Conservation (phyloP, 2,888 invertebrate genomes). For the Cryptocephalus moraei region DNA sequence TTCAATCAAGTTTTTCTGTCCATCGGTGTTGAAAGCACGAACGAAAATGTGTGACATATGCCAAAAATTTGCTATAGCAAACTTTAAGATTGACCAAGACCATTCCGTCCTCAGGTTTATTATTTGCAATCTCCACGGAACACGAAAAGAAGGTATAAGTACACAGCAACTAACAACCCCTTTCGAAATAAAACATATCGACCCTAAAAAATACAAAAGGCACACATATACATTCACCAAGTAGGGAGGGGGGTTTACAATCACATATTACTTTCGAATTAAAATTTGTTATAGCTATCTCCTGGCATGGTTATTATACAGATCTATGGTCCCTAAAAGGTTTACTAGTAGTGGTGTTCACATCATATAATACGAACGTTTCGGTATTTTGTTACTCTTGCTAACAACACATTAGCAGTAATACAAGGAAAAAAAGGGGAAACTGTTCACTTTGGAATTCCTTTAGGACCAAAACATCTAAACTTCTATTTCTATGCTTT, state of each 20-base stretch:
- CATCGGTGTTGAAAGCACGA: too few species aligned
- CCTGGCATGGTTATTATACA: background rate
- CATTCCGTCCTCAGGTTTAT: too few species aligned
- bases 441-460: background rate
- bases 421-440: slow-evolving; percentile 4
- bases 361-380: background rate
- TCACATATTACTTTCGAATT: slow-evolving; percentile 2
- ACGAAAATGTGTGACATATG: background rate
- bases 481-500: background rate
- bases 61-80: slow-evolving; percentile 4
- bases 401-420: slow-evolving; percentile 8
- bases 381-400: background rate
- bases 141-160: too few species aligned
- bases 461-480: slow-evolving; percentile 10
- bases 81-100: too few species aligned
- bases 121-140: too few species aligned
- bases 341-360: background rate
- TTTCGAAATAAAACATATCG: too few species aligned
- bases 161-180: too few species aligned
- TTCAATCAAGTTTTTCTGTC: too few species aligned
- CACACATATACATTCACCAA: too few species aligned
- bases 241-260: too few species aligned
- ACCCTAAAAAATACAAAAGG: too few species aligned
- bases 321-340: slow-evolving; percentile 8
- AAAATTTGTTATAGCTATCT: slow-evolving; percentile 10